Conservation (phyloP, 2,888 invertebrate genomes). For the Drosophila anomalipes region DNA sequence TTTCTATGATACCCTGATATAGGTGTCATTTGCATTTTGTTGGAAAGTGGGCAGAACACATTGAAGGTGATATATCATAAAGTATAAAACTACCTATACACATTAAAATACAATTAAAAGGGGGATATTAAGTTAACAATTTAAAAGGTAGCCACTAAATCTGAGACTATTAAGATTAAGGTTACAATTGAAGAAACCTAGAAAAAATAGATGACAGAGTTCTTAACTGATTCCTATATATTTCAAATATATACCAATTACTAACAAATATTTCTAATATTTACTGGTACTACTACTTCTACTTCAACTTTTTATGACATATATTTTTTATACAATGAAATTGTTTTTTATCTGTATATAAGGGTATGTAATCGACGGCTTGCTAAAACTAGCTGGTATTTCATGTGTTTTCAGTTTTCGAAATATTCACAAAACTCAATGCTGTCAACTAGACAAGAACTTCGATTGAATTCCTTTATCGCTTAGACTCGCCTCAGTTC, state of each 20-base stretch:
- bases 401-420: conserved; percentile 20
- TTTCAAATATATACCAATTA: not conserved
- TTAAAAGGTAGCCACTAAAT: not conserved
- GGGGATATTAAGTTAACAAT: not conserved
- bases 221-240: too few species aligned
- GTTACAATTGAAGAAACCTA: too few species aligned
- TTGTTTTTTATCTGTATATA: not conserved
- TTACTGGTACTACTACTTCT: not conserved
- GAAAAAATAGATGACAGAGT: too few species aligned
- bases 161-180: not conserved
- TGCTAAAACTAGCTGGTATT: not conserved
- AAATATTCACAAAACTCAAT: conserved; percentile 68
- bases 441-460: conserved; percentile 73
- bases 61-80: not conserved
- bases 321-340: too few species aligned
- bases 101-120: not conserved
- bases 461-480: conserved; percentile 78
- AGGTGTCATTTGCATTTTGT: not conserved
- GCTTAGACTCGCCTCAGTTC: conserved; percentile 37
- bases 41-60: not conserved
- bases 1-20: not conserved
- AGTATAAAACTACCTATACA: too few species aligned
- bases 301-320: not conserved
- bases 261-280: not conserved
- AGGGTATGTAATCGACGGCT: not conserved